phyloP scores from a whole-genome alignment of 2,888 invertebrate species.

The Ichneumoninae sp. region DNA sequence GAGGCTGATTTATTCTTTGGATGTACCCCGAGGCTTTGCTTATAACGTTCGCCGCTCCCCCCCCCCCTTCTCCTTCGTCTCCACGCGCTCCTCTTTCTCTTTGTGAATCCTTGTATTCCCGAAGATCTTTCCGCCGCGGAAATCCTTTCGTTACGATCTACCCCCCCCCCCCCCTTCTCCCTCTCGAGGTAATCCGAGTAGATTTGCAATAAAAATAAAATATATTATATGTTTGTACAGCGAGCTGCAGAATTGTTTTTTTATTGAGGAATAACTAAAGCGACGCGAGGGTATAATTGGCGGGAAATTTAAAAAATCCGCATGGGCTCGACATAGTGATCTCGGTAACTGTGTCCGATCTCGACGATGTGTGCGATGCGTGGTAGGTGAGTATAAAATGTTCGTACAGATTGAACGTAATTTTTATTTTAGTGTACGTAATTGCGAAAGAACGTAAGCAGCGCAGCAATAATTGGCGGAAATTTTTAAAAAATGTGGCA shows the following conservation, averaged over 20 bases:
- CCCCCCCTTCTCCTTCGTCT: background rate
- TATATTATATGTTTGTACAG: background rate
- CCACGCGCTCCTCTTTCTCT: constrained; percentile 24
- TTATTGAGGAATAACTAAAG: background rate
- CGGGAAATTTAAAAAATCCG: too few relatives aligned
- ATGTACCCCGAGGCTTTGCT: constrained; percentile 59
- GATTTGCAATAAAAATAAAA: constrained; percentile 49
- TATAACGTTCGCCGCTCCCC: constrained; percentile 49
- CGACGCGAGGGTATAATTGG: background rate
- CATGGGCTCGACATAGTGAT: too few relatives aligned
- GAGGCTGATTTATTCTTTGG: constrained; percentile 65
- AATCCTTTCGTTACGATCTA: constrained; percentile 39
- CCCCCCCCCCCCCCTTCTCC: background rate
- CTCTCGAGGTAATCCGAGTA: constrained; percentile 39
- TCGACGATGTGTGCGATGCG: too few relatives aligned
- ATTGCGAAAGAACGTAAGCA: too few relatives aligned
- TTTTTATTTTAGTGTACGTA: too few relatives aligned
- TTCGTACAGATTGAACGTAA: too few relatives aligned
- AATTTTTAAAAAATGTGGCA: background rate
- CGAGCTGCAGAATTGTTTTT: constrained; percentile 14
- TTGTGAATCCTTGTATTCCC: constrained; percentile 34
- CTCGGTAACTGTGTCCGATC: too few relatives aligned
- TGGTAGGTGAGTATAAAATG: too few relatives aligned
- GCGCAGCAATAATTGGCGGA: too few relatives aligned
- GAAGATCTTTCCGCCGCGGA: constrained; percentile 29